Conservation (phyloP, 2,113 vertebrate genomes). For the Accipiter cooperii region DNA sequence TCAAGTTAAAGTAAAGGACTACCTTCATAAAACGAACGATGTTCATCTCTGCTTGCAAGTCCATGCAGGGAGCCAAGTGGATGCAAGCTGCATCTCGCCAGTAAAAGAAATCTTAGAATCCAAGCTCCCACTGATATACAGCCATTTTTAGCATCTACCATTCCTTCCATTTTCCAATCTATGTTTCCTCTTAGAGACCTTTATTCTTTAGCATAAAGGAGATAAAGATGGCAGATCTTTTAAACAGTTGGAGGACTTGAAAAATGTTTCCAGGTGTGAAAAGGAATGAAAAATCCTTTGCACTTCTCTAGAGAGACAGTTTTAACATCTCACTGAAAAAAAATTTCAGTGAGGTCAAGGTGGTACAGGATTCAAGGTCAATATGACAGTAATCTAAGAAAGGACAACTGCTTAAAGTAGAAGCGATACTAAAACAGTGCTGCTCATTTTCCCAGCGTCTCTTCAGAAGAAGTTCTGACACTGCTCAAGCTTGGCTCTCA, state of each 20-base stretch:
- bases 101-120: neutral
- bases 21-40: fast-evolving
- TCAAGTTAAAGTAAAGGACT: neutral
- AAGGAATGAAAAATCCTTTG: neutral
- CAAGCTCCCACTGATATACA: neutral
- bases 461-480: neutral
- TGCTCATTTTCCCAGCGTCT: neutral
- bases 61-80: neutral
- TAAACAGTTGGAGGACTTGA: neutral
- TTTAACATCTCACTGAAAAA: neutral
- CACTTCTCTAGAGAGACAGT: neutral
- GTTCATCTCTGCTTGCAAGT: neutral
- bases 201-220: neutral
- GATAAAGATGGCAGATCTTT: neutral
- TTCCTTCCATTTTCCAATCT: neutral
- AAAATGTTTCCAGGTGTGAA: neutral
- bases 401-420: neutral
- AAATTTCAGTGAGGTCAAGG: neutral
- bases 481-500: neutral
- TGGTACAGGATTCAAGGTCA: neutral
- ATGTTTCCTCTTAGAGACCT: neutral
- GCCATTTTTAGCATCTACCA: neutral
- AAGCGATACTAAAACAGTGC: neutral
- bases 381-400: neutral
- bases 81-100: neutral